Base-by-base conservation (phyloP, 1,140 invertebrate genomes). In the Pseudobourletiella spinata region DNA sequence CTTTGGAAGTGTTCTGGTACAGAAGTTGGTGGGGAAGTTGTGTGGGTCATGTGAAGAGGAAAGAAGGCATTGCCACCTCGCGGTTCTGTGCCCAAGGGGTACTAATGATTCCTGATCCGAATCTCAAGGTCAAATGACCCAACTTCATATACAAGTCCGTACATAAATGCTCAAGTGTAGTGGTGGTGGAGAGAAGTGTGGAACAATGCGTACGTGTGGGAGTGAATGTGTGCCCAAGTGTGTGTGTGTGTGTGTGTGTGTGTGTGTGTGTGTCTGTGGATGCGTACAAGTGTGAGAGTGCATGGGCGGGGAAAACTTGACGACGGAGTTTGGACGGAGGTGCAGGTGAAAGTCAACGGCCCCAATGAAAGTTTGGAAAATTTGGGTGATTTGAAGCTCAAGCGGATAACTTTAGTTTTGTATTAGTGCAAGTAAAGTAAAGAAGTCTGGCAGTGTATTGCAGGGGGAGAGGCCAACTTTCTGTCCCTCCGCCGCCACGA, bases 401-500 rank as follows among this genome's bases (percentile, higher is more conserved):
- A 63, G 61, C 55, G 56, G 55, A 63, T 63, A 63, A 63, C 55
- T 63, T 63, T 63, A 63, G 61, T 64, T 64, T 64, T 52, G 57
- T 52, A 26, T 24, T 44, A 46, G 44, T 46, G 44, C 22, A 48
- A 39, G 58, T 39, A 60, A 28, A 60, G 57, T 59, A 59, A 56
- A 32, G 25, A 24, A 52, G 32, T 58, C 20, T 44, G 25, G 15
- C 35, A 20, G 20, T 56, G 29, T 20, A 54, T 26, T 15, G 51
- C 14, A 8, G n/a, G n/a, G n/a, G n/a, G n/a, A n/a, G n/a, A n/a
- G n/a, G n/a, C n/a, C n/a, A n/a, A n/a, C n/a, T n/a, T n/a, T n/a
- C n/a, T n/a, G n/a, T n/a, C n/a, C n/a, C n/a, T n/a, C n/a, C n/a
- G n/a, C n/a, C n/a, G n/a, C n/a, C n/a, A n/a, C n/a, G n/a, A n/a